These are phyloP conservation scores for Neopipo cinnamomea DNA, from an alignment of 2,113 vertebrate species.

Conservation along the genomic window DNA sequence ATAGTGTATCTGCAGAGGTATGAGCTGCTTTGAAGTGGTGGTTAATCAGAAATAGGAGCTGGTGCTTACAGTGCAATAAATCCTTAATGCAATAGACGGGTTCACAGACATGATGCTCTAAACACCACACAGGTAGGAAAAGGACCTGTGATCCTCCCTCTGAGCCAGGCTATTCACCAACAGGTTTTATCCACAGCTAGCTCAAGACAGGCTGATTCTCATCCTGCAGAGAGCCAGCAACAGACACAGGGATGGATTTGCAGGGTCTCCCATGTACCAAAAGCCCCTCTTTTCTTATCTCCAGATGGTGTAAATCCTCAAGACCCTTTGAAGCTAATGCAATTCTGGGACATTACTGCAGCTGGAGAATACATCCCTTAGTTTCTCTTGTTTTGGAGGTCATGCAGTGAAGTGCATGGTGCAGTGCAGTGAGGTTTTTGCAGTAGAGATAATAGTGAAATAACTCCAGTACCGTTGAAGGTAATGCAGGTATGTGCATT, in stretches of 20 bases:
- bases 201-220: neutral
- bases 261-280: neutral
- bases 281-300: neutral
- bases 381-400: neutral
- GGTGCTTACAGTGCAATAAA: neutral
- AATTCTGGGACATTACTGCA: neutral
- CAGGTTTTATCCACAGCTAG: neutral
- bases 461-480: neutral
- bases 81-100: neutral
- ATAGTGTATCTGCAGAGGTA: neutral
- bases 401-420: neutral
- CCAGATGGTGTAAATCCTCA: neutral
- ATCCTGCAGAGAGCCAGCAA: neutral
- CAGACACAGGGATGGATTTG: neutral
- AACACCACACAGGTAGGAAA: neutral
- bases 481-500: too few species aligned
- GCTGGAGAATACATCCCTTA: neutral
- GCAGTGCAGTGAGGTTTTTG: too few species aligned
- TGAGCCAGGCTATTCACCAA: neutral
- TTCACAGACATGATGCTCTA: accelerated
- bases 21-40: neutral
- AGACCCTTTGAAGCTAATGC: neutral
- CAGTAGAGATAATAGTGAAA: neutral
- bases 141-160: neutral
- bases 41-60: neutral